Base-by-base conservation (phyloP, 2,797 vertebrate genomes). In the Danio kyathit region DNA sequence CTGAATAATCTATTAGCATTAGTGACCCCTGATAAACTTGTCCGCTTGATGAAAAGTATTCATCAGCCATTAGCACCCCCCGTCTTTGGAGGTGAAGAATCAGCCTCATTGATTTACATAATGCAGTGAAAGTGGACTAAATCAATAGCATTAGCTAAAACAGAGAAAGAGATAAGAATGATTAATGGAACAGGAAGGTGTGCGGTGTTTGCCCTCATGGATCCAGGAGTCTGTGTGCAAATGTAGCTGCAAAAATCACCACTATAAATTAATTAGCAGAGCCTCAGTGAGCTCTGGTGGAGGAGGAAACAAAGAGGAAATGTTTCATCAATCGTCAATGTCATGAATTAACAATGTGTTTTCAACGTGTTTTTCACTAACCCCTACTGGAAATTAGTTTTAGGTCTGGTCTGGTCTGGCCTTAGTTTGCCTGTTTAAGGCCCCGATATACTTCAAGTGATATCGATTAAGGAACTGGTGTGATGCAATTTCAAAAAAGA, bases 111-210 rank as follows among this genome's bases (percentile, higher is more conserved):
- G 83, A 89, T 89, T 83, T 82, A 44, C 56, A 4, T 82, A 90
- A 89, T 83, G 88, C 89, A 88, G 90, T 89, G 90, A 91, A 89
- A 92, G 84, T 1, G 78, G 86, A 90, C 89, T 82, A 89, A 86
- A 89, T 86, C 83, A 88, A 89, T 82, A 76, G 74, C 60, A 69
- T 84, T 85, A 90, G 92, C 90, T 81, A 83, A 87, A 88, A 83
- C 66, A 60, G 57, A 63, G 76, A 64, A 70, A 61, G 70, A 66
- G 85, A 88, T 88, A 89, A 88, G 84, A 75, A 83, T 82, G 86
- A 86, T 87, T 82, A 85, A 87, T 88, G 80, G 73, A 72, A 74
- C 74, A 29, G 64, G 69, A 72, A 71, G 76, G 76, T 66, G 46
- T 61, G 59, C 64, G 7, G 59, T 66, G 71, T 78, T 83, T 70